These are phyloP conservation scores for Novumbra hubbsi DNA, from an alignment of 2,797 vertebrate genomes.

Conservation along the genomic window DNA sequence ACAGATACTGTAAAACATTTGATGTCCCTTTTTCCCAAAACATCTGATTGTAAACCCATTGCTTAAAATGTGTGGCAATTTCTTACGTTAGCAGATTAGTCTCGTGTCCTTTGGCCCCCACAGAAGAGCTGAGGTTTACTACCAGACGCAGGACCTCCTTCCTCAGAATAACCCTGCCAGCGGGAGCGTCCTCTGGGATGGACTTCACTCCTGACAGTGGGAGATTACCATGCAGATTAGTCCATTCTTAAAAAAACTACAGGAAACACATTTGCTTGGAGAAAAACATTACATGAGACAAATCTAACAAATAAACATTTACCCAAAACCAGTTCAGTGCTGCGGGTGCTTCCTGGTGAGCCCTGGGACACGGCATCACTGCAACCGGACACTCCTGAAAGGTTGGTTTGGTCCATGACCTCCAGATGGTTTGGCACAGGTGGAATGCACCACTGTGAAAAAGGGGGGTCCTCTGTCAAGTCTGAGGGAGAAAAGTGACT, in stretches of 20 bases:
- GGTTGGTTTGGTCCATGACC: conserved; percentile 76
- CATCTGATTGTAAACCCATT: no score
- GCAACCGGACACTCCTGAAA: conserved; percentile 82
- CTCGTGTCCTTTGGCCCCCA: conserved; percentile 85
- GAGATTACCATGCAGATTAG: not conserved
- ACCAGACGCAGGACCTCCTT: conserved; percentile 85
- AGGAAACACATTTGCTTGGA: not conserved
- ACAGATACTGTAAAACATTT: no score
- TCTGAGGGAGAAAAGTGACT: conserved; percentile 55
- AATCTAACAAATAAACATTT: conserved; percentile 28
- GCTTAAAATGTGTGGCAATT: not conserved
- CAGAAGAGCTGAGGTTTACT: conserved; percentile 84
- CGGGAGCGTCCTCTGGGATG: conserved; percentile 81
- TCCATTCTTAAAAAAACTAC: not conserved
- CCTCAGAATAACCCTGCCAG: conserved; percentile 81
- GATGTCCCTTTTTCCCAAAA: no score
- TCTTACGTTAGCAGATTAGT: conserved; percentile 85
- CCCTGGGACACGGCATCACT: conserved; percentile 80
- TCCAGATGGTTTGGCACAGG: conserved; percentile 80
- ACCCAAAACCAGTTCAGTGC: conserved; percentile 80
- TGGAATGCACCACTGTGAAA: conserved; percentile 81
- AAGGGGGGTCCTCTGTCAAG: conserved; percentile 77
- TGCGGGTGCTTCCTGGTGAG: conserved; percentile 81
- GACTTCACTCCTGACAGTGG: conserved; percentile 74
- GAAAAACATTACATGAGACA: not conserved